A percentile compares a stretch with the other conserved stretches of the same genome.
Evolutionary conservation across 2,888 invertebrate genomes (phyloP).

Genomic region (Capitulum mitella): DNA sequence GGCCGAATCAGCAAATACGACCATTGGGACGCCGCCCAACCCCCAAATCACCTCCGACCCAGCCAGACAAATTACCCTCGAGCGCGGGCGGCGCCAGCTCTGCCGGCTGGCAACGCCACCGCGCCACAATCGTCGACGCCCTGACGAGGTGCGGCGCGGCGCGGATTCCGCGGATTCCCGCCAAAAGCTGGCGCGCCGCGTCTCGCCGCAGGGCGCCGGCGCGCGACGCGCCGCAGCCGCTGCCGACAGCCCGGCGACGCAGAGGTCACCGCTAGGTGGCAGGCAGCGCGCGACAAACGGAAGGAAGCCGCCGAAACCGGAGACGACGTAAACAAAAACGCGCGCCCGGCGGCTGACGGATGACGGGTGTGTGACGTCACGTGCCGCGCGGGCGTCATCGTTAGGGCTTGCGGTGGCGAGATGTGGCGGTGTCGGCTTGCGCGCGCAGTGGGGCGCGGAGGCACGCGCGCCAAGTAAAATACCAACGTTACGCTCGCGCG

Average conservation of each 20-base stretch:
- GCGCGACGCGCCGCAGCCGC: not conserved
- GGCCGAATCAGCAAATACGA: too few relatives aligned
- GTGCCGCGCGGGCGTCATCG: not conserved
- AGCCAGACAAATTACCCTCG: too few relatives aligned
- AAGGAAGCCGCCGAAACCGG: constrained; percentile 5
- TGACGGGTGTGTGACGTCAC: not conserved
- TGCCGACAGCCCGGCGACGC: not conserved
- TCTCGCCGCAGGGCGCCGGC: not conserved
- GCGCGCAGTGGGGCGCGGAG: not conserved
- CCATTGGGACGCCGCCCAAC: too few relatives aligned
- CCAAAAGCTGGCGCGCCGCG: not conserved
- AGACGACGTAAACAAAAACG: not conserved
- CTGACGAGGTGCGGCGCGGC: too few relatives aligned
- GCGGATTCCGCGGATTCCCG: not conserved
- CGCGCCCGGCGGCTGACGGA: not conserved
- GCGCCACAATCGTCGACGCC: too few relatives aligned
- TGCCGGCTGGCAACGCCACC: too few relatives aligned
- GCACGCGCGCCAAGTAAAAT: not conserved
- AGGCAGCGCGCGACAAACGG: not conserved
- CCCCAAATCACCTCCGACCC: too few relatives aligned
- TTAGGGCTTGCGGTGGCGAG: not conserved
- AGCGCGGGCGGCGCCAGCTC: not conserved
- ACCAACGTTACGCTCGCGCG: not conserved
- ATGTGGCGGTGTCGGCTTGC: not conserved
- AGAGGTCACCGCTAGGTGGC: not conserved